Base-by-base conservation (phyloP, 2,888 invertebrate genomes). In the Patella caerulea region DNA sequence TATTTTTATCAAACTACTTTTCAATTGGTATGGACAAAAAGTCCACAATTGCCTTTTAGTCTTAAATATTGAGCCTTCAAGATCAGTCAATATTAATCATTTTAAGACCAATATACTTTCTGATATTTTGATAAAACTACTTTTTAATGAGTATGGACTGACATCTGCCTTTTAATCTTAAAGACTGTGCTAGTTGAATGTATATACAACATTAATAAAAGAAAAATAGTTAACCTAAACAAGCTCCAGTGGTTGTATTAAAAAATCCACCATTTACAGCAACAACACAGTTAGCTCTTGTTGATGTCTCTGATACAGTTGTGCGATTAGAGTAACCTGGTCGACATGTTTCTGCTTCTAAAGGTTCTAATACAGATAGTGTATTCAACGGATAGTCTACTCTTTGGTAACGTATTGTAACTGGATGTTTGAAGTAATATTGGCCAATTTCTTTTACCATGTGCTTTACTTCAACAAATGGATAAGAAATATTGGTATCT, bases 201-300 rank as follows among this genome's bases (percentile, higher is more conserved):
- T 29, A 5, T 34, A 34, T 34, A 34, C 5, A 34, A 34, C 3
- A 45, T 45, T 9, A 45, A 45, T 9, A 45, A 45, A 45, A 45
- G 45, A 45, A 45, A 45, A 45, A 45, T 9, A 53, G 75, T 83
- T 80, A 82, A 91, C 92, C 92, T 72, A 86, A 82, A 82, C 92
- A 92, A 24, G 84, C 82, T 24, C 90, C 90, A 74, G 85, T 84
- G 7, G 83, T 80, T 11, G 89, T 90, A 79, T 91, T 89, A 79
- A 92, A 92, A 78, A 91, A 90, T 69, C 92, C 92, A 74, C 90
- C 92, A 89, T 92, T 92, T 34, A 88, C 82, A 5, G 91, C 91
- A n/a, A 90, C 81, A 5, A 90, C 11, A 83, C 92, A 92, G 12
- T 86, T 79, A 71, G 84, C 85, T 54, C 79, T 82, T 54, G 79